Conservation (phyloP, 2,113 vertebrate genomes). For the Microtus richardsoni region DNA sequence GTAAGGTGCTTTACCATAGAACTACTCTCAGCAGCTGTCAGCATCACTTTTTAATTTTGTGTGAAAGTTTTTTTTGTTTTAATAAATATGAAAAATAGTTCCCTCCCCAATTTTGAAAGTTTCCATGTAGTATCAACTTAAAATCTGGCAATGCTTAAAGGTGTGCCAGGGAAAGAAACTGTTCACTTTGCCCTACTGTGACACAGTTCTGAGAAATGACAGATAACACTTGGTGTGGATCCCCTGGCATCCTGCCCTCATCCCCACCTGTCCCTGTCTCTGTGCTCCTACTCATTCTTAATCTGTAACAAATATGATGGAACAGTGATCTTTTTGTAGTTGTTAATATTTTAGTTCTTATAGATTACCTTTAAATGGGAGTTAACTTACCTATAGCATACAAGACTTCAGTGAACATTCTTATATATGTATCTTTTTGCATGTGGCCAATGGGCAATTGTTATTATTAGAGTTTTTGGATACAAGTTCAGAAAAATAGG, state of each 20-base stretch:
- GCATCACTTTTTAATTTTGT: not conserved
- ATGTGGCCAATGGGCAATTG: not conserved
- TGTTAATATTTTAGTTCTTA: not conserved
- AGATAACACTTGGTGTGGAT: accelerated
- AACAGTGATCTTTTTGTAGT: not conserved
- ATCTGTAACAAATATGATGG: accelerated
- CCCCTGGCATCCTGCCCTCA: not conserved
- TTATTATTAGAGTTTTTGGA: not conserved
- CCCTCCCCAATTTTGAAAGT: not conserved
- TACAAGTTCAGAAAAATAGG: not conserved
- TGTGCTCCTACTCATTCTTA: accelerated
- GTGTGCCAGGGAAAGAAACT: not conserved
- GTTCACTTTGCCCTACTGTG: not conserved
- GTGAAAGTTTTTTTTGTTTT: not conserved
- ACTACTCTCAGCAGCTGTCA: not conserved
- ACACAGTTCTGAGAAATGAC: accelerated
- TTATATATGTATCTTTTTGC: not conserved
- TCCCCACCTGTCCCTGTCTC: not conserved
- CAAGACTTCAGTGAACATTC: not conserved
- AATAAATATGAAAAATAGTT: not conserved
- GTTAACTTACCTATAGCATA: not conserved
- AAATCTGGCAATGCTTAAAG: not conserved
- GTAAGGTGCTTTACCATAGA: accelerated
- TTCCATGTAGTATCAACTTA: not conserved
- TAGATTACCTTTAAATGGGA: not conserved